Base-by-base conservation (phyloP, 2,797 vertebrate species). In the Oryzias dopingdopingensis region DNA sequence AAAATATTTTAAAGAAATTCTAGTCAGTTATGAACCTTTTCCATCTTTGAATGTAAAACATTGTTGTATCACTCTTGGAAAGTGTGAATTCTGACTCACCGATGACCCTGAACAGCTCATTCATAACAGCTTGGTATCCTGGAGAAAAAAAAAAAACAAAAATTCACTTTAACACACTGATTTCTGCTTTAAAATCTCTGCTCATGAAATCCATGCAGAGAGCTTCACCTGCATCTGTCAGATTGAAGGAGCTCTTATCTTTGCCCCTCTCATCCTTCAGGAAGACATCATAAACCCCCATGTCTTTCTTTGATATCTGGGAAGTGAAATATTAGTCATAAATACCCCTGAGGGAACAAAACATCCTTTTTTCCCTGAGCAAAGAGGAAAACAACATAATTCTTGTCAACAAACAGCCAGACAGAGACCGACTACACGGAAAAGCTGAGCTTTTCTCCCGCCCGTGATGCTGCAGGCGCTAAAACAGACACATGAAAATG, bases 111-210 rank as follows among this genome's bases (percentile, higher is more conserved):
- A 96, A 99, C 54, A 99, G 91, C 91, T 96, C 96, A 59, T 90
- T 94, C 93, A 98, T 94, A 67, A 99, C 90, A 56, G 95, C 92
- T 79, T 95, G 91, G 88, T 96, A 98, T 85, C 94, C 97, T 99
- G 89, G 58, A 42, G 59, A 47, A 82, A 56, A 18, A 14, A 65
- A n/a, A n/a, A 77, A 32, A 54, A 40, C 3, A 61, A 42, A 7
- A 42, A 72, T 71, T 65, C 44, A 22, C 17, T 46, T 8, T 13
- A 14, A 14, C 18, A 45, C 55, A 16, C 37, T 2, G 32, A 58
- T 8, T 43, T 63, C 56, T 49, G 14, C 40, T 46, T 37, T 56
- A 26, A 6, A 60, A 52, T 63, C 60, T 40, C 18, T 40, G 41
- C 42, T 26, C 10, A 40, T 24, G 49, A 23, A 44, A 26, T 58